A percentile compares a stretch with the other conserved stretches of the same genome.
Evolutionary conservation across 92 coral and sea anemone genomes (phyloP).

Genomic region (Nematostella vectensis): DNA sequence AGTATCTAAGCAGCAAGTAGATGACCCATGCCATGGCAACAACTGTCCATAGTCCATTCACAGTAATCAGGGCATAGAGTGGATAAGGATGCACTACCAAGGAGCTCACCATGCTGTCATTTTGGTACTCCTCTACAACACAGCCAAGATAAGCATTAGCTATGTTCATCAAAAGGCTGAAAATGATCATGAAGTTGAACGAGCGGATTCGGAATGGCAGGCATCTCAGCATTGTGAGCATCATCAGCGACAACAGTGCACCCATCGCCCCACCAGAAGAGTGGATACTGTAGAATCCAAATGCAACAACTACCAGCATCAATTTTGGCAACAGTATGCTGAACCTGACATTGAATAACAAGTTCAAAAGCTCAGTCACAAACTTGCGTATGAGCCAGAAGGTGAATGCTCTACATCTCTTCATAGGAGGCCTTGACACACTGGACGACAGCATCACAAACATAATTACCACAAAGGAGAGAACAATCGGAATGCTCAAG

Average conservation of each 20-base stretch:
- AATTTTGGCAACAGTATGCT: constrained; percentile 60
- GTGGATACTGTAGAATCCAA: constrained; percentile 59
- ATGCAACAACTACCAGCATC: constrained; percentile 61
- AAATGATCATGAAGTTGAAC: constrained; percentile 86
- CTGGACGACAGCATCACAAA: constrained; percentile 62
- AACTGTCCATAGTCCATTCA: constrained; percentile 50
- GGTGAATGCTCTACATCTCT: constrained; percentile 45
- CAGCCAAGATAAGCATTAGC: constrained; percentile 73
- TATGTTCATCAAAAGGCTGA: constrained; percentile 63
- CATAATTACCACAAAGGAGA: constrained; percentile 43
- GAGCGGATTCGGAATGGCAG: constrained; percentile 79
- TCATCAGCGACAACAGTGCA: constrained; percentile 64
- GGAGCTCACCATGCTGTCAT: constrained; percentile 48
- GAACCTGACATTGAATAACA: constrained; percentile 62
- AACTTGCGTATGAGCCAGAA: constrained; percentile 56
- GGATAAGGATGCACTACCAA: constrained; percentile 82
- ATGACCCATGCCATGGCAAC: constrained; percentile 58
- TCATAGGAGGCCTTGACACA: constrained; percentile 64
- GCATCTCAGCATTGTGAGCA: constrained; percentile 71
- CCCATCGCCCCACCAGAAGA: constrained; percentile 84
- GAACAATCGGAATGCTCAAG: constrained; percentile 46
- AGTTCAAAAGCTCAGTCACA: constrained; percentile 45
- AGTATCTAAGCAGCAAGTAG: constrained; percentile 69
- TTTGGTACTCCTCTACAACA: constrained; percentile 66
- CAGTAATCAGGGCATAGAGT: constrained; percentile 43